A percentile compares a stretch with the other conserved stretches of the same genome.
phyloP scores from a whole-genome alignment of 2,113 vertebrate genomes.

The Brienomyrus longianalis region DNA sequence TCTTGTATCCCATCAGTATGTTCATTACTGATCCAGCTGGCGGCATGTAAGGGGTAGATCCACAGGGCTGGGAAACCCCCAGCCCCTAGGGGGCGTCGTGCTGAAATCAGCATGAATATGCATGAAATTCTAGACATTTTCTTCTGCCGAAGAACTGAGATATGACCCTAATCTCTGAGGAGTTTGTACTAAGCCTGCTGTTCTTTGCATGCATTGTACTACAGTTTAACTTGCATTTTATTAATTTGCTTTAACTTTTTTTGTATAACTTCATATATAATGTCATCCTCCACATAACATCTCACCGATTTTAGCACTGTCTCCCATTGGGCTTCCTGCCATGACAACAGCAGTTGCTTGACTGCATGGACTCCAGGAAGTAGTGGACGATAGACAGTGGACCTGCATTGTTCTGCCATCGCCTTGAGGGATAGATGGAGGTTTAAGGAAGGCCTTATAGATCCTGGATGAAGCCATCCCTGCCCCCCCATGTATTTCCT shows the following conservation, averaged over 20 bases:
- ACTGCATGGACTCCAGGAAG: constrained; percentile 26
- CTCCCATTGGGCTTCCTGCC: constrained; percentile 30
- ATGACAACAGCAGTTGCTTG: constrained; percentile 18
- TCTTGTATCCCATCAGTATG: not conserved
- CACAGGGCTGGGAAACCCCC: not conserved
- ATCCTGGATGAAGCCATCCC: constrained; percentile 20
- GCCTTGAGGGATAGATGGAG: constrained; percentile 32
- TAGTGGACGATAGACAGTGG: constrained; percentile 25
- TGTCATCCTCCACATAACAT: not conserved
- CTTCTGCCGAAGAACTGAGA: not conserved
- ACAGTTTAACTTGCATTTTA: not conserved
- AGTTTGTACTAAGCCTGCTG: not conserved
- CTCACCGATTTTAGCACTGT: not conserved
- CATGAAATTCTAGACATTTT: not conserved
- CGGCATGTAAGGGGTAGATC: not conserved
- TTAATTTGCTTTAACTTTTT: not conserved
- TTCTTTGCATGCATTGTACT: not conserved
- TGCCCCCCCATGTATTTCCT: constrained; percentile 30
- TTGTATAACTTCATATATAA: not conserved
- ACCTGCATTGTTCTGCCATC: constrained; percentile 32
- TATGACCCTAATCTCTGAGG: not conserved
- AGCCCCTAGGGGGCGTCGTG: not conserved
- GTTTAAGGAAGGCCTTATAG: constrained; percentile 24
- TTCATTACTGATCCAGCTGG: not conserved
- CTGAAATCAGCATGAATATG: not conserved